These are phyloP conservation scores for Zosterops borbonicus DNA, from an alignment of 2,113 vertebrate genomes.

Conservation along the genomic window DNA sequence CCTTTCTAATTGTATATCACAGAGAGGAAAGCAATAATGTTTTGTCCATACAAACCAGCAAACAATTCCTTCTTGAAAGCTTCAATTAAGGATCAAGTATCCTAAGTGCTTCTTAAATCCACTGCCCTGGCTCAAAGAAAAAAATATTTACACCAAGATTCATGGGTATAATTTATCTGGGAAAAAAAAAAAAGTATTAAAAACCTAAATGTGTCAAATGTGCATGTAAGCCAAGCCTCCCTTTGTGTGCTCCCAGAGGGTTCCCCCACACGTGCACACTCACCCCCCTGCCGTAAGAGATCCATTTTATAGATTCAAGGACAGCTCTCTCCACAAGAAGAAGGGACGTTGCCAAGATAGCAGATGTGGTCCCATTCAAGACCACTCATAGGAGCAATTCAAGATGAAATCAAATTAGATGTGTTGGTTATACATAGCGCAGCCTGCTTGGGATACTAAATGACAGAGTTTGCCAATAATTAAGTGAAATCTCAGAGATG, in stretches of 20 bases:
- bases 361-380: slow-evolving; percentile 69
- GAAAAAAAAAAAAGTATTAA: not conserved
- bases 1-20: not conserved
- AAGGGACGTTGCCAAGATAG: slow-evolving; percentile 70
- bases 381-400: slow-evolving; percentile 72
- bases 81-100: not conserved
- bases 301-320: slow-evolving; percentile 67
- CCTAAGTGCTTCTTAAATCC: slow-evolving; percentile 8
- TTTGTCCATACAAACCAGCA: not conserved
- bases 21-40: not conserved
- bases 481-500: slow-evolving; percentile 71
- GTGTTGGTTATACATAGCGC: slow-evolving; percentile 68
- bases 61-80: slow-evolving; percentile 3
- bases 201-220: not conserved
- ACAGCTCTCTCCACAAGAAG: slow-evolving; percentile 58
- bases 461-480: slow-evolving; percentile 73
- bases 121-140: not conserved
- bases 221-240: not conserved
- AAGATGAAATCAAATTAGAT: slow-evolving; percentile 73
- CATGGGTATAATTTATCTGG: not conserved
- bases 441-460: slow-evolving; percentile 69
- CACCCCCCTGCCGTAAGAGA: not conserved
- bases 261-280: not conserved
- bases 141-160: not conserved
- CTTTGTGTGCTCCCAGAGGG: slow-evolving; percentile 23